These are phyloP conservation scores for Torymus auratus DNA, from an alignment of 2,888 invertebrate genomes.

Conservation along the genomic window DNA sequence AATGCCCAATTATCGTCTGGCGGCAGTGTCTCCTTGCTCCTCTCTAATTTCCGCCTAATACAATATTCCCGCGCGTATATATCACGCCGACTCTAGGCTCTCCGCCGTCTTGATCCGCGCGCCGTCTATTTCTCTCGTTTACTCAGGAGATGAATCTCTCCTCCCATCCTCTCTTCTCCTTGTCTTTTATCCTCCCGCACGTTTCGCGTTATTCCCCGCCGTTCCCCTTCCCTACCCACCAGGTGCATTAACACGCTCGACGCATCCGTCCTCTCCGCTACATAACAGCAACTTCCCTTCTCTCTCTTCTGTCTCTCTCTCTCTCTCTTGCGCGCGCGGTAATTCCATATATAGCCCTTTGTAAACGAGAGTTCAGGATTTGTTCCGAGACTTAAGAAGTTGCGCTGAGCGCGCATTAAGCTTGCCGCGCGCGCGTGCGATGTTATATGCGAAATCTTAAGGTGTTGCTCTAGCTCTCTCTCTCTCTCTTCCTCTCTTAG, in stretches of 20 bases:
- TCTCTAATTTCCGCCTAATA: constrained; percentile 28
- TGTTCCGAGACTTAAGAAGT: constrained; percentile 48
- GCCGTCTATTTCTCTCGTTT: constrained; percentile 32
- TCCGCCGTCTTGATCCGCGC: neutral
- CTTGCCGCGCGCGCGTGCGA: neutral
- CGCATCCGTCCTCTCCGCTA: constrained; percentile 24
- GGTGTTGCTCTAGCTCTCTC: neutral
- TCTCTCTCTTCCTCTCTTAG: too few relatives aligned
- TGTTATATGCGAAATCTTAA: constrained; percentile 10
- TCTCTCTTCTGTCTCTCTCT: too few relatives aligned
- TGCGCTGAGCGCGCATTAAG: constrained; percentile 12
- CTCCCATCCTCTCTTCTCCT: neutral
- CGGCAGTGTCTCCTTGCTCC: neutral
- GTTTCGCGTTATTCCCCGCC: constrained; percentile 9
- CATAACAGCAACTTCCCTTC: too few relatives aligned
- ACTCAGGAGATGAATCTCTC: constrained; percentile 14
- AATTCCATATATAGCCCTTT: constrained; percentile 18
- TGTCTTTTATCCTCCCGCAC: neutral
- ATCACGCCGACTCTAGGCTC: constrained; percentile 1
- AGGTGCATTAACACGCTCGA: constrained; percentile 34
- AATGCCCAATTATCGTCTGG: constrained; percentile 17
- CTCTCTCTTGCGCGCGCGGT: neutral
- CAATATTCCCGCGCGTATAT: neutral
- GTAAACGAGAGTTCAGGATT: constrained; percentile 50
- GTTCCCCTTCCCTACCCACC: neutral